Evolutionary conservation across 1,140 invertebrate genomes (phyloP).

Genomic region (Musca vetustissima): DNA sequence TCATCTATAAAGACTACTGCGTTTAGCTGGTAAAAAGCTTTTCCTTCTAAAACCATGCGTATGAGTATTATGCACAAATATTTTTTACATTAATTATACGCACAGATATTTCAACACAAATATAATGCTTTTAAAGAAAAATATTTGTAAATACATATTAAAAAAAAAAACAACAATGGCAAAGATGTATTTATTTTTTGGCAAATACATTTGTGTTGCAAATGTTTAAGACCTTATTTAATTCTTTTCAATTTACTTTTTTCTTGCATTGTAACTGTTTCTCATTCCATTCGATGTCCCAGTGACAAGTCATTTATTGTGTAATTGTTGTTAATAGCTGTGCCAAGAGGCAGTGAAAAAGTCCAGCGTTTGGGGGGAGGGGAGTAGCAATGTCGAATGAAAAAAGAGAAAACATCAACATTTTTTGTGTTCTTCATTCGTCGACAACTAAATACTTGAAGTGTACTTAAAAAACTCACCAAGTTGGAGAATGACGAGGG

Average conservation of each 20-base stretch:
- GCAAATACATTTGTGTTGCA: conserved; percentile 4
- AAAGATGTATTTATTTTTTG: background rate
- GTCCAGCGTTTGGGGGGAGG: too few relatives aligned
- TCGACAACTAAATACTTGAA: conserved; percentile 23
- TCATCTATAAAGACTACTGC: too few relatives aligned
- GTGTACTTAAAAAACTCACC: conserved; percentile 2
- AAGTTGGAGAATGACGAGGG: conserved; percentile 20
- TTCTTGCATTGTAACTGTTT: too few relatives aligned
- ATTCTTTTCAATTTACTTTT: background rate
- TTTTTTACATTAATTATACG: too few relatives aligned
- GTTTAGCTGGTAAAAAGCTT: too few relatives aligned
- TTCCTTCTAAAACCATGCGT: too few relatives aligned
- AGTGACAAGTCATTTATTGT: conserved; percentile 13
- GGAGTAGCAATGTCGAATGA: background rate
- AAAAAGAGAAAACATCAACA: background rate
- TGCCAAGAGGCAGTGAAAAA: background rate
- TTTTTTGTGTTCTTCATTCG: background rate
- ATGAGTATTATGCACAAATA: too few relatives aligned
- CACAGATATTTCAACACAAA: too few relatives aligned
- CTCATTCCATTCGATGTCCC: background rate
- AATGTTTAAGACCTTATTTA: conserved; percentile 13
- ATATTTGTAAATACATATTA: too few relatives aligned
- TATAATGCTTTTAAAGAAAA: too few relatives aligned
- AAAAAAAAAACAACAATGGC: conserved; percentile 7
- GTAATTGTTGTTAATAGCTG: background rate